Conservation (phyloP, 2,797 vertebrate species). For the Euthynnus affinis region DNA sequence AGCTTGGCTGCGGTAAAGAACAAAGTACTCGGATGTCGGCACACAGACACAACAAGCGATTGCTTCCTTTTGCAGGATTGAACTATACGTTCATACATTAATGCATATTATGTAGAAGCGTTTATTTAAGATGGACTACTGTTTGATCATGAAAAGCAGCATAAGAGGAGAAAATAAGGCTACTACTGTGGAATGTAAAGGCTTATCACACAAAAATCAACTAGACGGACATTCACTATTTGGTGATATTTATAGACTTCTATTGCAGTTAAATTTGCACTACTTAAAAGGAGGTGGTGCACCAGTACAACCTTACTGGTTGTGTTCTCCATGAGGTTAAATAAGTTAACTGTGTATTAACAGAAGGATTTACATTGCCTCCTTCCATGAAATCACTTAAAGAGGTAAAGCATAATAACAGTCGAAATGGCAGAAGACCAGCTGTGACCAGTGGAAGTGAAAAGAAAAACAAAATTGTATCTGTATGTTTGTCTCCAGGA, state of each 20-base stretch:
- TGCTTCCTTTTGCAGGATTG: slow-evolving; percentile 45
- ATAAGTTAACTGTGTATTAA: slow-evolving; percentile 35
- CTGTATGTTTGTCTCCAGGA: slow-evolving; percentile 1
- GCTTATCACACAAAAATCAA: slow-evolving; percentile 47
- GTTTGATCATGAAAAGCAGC: slow-evolving; percentile 64
- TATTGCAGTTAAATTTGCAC: slow-evolving; percentile 57
- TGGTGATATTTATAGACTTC: slow-evolving; percentile 43
- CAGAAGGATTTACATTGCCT: slow-evolving; percentile 2
- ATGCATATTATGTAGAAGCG: slow-evolving; percentile 67
- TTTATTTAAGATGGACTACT: slow-evolving; percentile 46
- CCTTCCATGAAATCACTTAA: slow-evolving; percentile 45
- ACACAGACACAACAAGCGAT: slow-evolving; percentile 34
- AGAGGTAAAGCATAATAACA: slow-evolving; percentile 55
- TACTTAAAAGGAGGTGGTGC: slow-evolving; percentile 25
- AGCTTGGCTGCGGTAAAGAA: slow-evolving; percentile 46
- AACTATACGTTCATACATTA: slow-evolving; percentile 72
- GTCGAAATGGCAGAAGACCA: slow-evolving; percentile 48
- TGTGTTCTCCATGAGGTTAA: slow-evolving; percentile 43
- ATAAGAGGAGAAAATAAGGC: slow-evolving; percentile 49
- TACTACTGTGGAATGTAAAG: slow-evolving; percentile 66
- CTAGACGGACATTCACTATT: slow-evolving; percentile 45
- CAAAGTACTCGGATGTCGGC: slow-evolving; percentile 32
- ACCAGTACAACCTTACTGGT: neutral
- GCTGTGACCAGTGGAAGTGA: slow-evolving; percentile 15
- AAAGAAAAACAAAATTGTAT: neutral